Percentiles rank a stretch among this genome's conserved stretches.
phyloP scores from a whole-genome alignment of 1,140 invertebrate species.

The Aphaenogaster floridana region DNA sequence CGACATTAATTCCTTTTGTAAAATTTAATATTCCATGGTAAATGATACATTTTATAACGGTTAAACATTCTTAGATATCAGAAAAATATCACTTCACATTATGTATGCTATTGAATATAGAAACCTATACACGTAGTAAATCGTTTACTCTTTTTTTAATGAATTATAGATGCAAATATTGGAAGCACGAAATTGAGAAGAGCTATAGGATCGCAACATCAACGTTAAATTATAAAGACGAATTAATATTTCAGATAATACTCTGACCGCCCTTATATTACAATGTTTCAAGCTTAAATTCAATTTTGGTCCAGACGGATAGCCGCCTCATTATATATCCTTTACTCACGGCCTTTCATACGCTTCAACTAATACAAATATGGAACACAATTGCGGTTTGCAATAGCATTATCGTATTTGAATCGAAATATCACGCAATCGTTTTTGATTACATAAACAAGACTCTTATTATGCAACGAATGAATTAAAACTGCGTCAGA shows the following conservation, averaged over 20 bases:
- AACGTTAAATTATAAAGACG: not conserved
- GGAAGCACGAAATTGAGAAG: conserved; percentile 17
- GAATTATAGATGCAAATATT: not conserved
- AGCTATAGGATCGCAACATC: not conserved
- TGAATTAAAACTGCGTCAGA: not conserved
- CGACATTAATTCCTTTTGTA: not conserved
- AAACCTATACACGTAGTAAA: not conserved
- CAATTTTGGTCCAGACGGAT: conserved; percentile 31
- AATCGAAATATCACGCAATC: not conserved
- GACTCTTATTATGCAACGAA: not conserved
- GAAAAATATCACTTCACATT: not conserved
- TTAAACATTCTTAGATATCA: not conserved
- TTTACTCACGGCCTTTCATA: conserved; percentile 30
- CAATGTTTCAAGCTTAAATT: conserved; percentile 13
- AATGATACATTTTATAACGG: not conserved
- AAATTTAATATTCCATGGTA: not conserved
- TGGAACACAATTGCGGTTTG: conserved; percentile 33
- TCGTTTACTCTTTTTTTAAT: not conserved
- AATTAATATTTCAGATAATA: conserved; percentile 37
- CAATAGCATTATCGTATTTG: not conserved
- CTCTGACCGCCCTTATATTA: conserved; percentile 1
- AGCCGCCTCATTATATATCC: conserved; percentile 33
- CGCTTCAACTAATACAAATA: not conserved
- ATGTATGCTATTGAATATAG: not conserved
- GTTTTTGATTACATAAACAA: not conserved